Percentiles rank a stretch among this genome's conserved stretches.
Conservation (phyloP, 1,140 invertebrate genomes). For the Macrotrachela quadricornifera region DNA sequence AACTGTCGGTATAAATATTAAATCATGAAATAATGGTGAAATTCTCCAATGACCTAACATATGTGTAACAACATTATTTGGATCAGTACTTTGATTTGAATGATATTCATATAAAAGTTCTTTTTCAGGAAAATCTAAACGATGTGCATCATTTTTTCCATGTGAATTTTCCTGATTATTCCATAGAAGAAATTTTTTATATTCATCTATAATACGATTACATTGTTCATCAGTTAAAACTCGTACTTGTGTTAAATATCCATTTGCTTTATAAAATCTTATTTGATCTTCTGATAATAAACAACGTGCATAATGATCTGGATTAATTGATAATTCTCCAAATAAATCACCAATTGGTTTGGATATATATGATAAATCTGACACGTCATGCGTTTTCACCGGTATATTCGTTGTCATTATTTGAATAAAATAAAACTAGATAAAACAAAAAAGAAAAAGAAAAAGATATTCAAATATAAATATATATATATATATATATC, state of each 20-base stretch:
- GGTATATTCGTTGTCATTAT: no score
- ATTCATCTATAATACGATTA: conserved; percentile 18
- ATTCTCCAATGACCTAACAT: conserved; percentile 22
- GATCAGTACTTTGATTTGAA: conserved; percentile 21
- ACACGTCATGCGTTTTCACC: no score
- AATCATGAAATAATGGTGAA: conserved; percentile 20
- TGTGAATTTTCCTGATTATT: neutral
- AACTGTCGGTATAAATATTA: conserved; percentile 18
- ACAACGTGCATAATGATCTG: no score
- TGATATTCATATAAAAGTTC: conserved; percentile 25
- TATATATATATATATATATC: no score
- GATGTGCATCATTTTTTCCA: neutral
- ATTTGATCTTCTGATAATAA: no score
- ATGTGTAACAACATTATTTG: conserved; percentile 21
- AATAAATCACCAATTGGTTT: no score
- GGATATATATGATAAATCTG: no score
- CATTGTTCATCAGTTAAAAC: conserved; percentile 17
- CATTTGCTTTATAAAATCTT: conserved; percentile 8
- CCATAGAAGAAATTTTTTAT: conserved; percentile 16
- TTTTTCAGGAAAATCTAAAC: conserved; percentile 14
- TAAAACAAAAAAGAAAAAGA: no score
- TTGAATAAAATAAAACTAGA: no score
- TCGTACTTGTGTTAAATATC: conserved; percentile 17
- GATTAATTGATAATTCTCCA: no score
- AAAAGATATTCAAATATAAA: no score